Conservation (phyloP, 2,113 vertebrate species). For the Cinclus mexicanus region DNA sequence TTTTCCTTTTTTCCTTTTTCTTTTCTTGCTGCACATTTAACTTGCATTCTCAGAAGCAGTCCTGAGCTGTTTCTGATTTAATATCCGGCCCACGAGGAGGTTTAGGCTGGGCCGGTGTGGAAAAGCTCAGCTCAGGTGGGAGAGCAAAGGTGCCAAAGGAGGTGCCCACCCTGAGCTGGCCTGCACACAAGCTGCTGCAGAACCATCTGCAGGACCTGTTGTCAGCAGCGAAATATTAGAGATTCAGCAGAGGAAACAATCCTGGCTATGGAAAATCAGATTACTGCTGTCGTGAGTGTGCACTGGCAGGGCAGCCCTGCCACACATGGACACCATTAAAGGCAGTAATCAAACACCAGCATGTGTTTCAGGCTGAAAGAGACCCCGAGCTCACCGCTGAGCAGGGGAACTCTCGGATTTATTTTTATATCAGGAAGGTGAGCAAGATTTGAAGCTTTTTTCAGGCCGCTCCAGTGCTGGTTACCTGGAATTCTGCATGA, state of each 20-base stretch:
- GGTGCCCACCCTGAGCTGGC: not conserved
- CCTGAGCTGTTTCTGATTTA: not conserved
- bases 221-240: not conserved
- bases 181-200: not conserved
- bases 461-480: not conserved
- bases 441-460: not conserved
- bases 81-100: not conserved
- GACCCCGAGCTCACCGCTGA: not conserved
- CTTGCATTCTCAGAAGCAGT: not conserved
- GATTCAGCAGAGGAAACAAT: not conserved
- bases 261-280: not conserved
- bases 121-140: not conserved
- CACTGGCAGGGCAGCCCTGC: not conserved
- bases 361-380: not conserved
- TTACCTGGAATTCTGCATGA: not conserved
- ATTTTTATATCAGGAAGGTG: not conserved
- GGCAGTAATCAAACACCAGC: not conserved
- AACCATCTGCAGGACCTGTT: not conserved
- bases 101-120: not conserved
- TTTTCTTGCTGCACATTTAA: not conserved
- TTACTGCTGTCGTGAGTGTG: not conserved
- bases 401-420: not conserved
- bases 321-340: not conserved
- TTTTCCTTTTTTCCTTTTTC: not conserved
- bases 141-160: not conserved